phyloP scores from a whole-genome alignment of 2,113 vertebrate species.

The Leuciscus idus region DNA sequence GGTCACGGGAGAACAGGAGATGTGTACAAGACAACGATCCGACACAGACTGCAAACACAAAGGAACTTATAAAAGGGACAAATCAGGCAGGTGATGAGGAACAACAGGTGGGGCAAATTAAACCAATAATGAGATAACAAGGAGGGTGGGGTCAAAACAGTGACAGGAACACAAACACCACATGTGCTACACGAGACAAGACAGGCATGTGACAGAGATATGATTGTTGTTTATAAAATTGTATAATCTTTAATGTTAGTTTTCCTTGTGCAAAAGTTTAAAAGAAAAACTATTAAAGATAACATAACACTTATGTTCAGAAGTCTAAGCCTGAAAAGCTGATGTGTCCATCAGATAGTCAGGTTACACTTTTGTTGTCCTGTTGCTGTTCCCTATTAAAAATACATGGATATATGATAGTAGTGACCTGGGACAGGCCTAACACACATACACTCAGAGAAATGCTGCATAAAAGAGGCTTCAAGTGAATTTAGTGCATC shows the following conservation, averaged over 20 bases:
- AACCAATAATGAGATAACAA: too few species aligned
- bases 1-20: too few species aligned
- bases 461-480: background rate
- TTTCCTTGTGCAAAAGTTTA: background rate
- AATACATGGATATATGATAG: constrained; percentile 75
- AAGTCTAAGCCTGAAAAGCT: constrained; percentile 33
- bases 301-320: background rate
- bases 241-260: background rate
- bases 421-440: constrained; percentile 64
- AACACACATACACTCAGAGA: constrained; percentile 55
- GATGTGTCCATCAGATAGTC: constrained; percentile 52
- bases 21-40: too few species aligned
- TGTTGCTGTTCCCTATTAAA: constrained; percentile 67
- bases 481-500: background rate
- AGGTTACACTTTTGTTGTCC: constrained; percentile 61
- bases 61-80: too few species aligned
- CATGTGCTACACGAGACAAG: too few species aligned
- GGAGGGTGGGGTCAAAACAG: too few species aligned
- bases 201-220: too few species aligned
- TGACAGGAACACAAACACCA: too few species aligned
- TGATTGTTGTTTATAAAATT: background rate
- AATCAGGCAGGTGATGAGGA: too few species aligned
- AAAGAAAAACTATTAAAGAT: background rate
- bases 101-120: too few species aligned
- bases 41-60: too few species aligned